Percentiles rank a stretch among this genome's conserved stretches.
Evolutionary conservation across 53 echinoderm and acorn worm species (phyloP).

Genomic region (Crossaster papposus): DNA sequence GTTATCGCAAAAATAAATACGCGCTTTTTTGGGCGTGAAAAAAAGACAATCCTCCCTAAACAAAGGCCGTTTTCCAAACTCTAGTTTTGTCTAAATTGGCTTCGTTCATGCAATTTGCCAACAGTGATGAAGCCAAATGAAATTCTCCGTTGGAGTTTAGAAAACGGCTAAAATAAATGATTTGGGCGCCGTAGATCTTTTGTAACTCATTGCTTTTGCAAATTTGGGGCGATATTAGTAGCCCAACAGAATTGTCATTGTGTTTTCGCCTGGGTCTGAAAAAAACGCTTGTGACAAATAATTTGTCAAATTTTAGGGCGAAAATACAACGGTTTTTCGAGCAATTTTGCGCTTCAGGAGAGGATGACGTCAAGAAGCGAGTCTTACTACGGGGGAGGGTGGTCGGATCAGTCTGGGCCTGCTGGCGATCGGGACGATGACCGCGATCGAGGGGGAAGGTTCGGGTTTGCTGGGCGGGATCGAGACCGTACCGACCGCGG

Average conservation of each 20-base stretch:
- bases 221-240: conserved; percentile 47
- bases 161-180: background rate
- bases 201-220: background rate
- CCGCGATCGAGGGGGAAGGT: conserved; percentile 41
- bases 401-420: conserved; percentile 49
- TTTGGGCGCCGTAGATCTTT: background rate
- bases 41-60: background rate
- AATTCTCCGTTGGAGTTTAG: too few relatives aligned
- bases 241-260: conserved; percentile 26
- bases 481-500: too few relatives aligned
- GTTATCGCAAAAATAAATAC: background rate
- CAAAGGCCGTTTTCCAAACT: too few relatives aligned
- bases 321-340: background rate
- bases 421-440: conserved; percentile 53
- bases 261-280: background rate
- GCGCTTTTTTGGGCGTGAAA: conserved; percentile 49
- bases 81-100: too few relatives aligned
- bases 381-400: conserved; percentile 53
- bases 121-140: too few relatives aligned
- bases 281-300: background rate
- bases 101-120: too few relatives aligned
- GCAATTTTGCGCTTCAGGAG: background rate
- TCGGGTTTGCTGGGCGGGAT: conserved; percentile 61
- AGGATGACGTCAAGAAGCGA: conserved; percentile 55
- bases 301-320: background rate